phyloP scores from a whole-genome alignment of 2,797 vertebrate genomes.

The Limnodromus scolopaceus region DNA sequence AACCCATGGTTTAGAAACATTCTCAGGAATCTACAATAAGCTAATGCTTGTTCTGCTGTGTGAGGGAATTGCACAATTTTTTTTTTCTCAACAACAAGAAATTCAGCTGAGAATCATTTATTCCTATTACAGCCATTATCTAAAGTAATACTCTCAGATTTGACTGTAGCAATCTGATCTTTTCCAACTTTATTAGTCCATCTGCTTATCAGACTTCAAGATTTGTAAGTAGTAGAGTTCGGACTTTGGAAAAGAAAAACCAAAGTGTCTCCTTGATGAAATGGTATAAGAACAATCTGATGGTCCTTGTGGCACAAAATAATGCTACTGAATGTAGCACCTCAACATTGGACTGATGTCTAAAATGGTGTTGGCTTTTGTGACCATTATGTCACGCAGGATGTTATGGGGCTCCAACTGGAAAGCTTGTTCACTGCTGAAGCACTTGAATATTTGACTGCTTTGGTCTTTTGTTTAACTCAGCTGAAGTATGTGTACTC shows the following conservation, averaged over 20 bases:
- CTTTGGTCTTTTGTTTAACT: neutral
- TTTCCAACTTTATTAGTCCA: neutral
- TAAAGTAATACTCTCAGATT: neutral
- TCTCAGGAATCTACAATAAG: neutral
- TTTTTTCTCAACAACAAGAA: neutral
- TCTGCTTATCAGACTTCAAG: neutral
- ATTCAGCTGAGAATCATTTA: neutral
- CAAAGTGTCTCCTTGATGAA: neutral
- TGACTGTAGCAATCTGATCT: neutral
- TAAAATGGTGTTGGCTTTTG: neutral
- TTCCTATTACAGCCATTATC: neutral
- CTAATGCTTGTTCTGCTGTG: neutral
- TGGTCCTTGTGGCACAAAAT: neutral
- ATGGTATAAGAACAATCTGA: neutral
- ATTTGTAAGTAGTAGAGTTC: neutral
- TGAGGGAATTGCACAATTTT: neutral
- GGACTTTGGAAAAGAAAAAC: too few species aligned
- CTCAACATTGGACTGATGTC: neutral
- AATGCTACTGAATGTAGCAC: neutral
- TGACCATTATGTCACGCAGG: neutral
- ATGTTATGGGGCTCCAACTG: neutral
- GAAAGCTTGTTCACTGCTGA: neutral
- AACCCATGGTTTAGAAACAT: neutral
- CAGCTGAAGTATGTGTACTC: neutral
- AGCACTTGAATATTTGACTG: neutral